Percentiles rank a stretch among this genome's conserved stretches.
These are phyloP conservation scores for Mimumesa dahlbomi DNA, from an alignment of 2,888 invertebrate species.

Conservation along the genomic window DNA sequence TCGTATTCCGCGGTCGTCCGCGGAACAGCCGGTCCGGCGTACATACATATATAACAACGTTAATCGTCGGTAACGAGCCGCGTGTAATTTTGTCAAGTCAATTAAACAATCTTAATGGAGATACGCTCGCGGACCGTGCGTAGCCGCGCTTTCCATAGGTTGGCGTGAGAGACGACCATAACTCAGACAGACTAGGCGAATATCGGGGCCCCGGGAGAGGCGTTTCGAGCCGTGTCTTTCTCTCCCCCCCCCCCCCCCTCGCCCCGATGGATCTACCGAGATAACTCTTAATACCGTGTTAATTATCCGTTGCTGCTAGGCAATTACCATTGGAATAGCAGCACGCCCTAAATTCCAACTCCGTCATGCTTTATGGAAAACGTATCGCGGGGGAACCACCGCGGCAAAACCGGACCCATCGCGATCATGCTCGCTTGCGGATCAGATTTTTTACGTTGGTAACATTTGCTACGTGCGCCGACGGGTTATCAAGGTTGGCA, in stretches of 20 bases:
- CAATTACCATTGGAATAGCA: slow-evolving; percentile 61
- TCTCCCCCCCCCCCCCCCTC: too few relatives aligned
- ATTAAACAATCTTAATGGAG: slow-evolving; percentile 48
- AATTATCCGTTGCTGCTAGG: slow-evolving; percentile 65
- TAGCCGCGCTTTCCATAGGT: slow-evolving; percentile 24
- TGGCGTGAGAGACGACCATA: slow-evolving; percentile 67
- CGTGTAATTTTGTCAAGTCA: slow-evolving; percentile 29
- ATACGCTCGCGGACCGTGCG: slow-evolving; percentile 20
- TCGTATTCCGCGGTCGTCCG: not conserved
- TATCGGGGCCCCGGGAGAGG: slow-evolving; percentile 45
- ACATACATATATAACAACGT: not conserved
- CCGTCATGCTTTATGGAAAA: slow-evolving; percentile 48
- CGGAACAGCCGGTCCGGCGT: not conserved
- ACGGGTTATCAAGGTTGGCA: too few relatives aligned
- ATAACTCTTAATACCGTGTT: slow-evolving; percentile 68
- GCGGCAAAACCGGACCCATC: slow-evolving; percentile 15
- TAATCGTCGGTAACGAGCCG: slow-evolving; percentile 38
- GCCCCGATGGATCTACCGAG: slow-evolving; percentile 59
- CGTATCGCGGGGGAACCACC: slow-evolving; percentile 14
- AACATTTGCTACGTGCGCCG: too few relatives aligned
- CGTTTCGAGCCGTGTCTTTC: slow-evolving; percentile 50
- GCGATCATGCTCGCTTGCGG: slow-evolving; percentile 25
- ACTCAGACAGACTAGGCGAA: slow-evolving; percentile 62
- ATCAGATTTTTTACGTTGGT: too few relatives aligned
- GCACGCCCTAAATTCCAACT: slow-evolving; percentile 66